These are phyloP conservation scores for Chiridota heheva DNA, from an alignment of 35 echinoderm and acorn worm species.

Conservation along the genomic window DNA sequence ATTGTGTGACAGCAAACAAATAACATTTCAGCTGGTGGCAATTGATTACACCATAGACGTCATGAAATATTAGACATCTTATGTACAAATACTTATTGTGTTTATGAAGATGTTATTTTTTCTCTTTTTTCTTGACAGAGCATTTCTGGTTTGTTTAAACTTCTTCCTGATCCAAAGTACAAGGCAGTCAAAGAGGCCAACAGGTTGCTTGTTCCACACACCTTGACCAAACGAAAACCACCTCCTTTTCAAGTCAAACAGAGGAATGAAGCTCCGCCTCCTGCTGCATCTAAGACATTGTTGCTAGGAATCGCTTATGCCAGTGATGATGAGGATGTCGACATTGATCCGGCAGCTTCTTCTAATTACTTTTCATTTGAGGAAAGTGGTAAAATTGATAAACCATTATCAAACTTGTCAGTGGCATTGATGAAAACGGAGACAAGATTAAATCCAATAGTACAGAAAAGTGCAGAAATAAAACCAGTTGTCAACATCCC, in stretches of 20 bases:
- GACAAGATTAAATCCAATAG: too few relatives aligned
- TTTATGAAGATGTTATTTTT: not conserved
- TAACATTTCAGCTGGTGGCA: not conserved
- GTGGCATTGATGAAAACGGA: too few relatives aligned
- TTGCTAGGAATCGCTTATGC: constrained; percentile 38
- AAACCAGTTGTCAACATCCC: too few relatives aligned
- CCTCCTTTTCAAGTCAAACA: not conserved
- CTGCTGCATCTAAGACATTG: constrained; percentile 3
- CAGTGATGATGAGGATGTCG: constrained; percentile 63
- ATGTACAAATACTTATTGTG: not conserved
- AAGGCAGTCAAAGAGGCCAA: constrained; percentile 72
- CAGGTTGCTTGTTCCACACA: constrained; percentile 77
- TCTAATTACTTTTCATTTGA: too few relatives aligned
- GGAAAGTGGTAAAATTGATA: too few relatives aligned
- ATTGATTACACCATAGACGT: not conserved
- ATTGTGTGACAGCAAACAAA: not conserved
- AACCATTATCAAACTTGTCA: too few relatives aligned
- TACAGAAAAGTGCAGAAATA: too few relatives aligned
- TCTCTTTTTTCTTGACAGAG: constrained; percentile 20
- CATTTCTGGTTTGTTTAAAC: constrained; percentile 72
- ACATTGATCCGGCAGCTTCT: too few relatives aligned
- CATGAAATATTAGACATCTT: not conserved
- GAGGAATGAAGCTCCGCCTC: not conserved
- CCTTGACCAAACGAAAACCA: constrained; percentile 73
- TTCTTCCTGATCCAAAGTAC: constrained; percentile 72